phyloP scores from a whole-genome alignment of 2,113 vertebrate species.

The Pangasianodon gigas region DNA sequence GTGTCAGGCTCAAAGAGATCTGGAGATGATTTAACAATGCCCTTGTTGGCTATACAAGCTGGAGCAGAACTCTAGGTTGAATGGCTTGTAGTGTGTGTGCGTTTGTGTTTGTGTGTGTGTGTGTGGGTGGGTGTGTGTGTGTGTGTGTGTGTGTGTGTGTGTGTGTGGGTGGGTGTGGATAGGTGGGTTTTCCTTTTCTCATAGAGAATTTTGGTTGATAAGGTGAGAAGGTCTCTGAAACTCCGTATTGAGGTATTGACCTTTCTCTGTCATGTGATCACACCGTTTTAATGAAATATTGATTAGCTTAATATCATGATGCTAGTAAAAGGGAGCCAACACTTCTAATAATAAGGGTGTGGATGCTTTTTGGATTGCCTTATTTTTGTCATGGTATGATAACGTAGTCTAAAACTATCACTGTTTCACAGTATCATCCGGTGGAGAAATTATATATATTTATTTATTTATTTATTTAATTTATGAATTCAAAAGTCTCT shows the following conservation, averaged over 20 bases:
- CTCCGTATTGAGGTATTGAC: constrained; percentile 5
- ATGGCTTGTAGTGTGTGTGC: background rate
- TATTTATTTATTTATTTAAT: too few relatives aligned
- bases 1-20: background rate
- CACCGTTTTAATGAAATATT: constrained; percentile 30
- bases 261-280: constrained; percentile 19
- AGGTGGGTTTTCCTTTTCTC: background rate
- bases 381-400: too few relatives aligned
- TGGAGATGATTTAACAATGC: constrained; percentile 14
- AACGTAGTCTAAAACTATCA: background rate
- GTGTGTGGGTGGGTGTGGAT: background rate
- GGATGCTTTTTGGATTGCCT: background rate
- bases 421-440: background rate
- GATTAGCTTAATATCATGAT: background rate
- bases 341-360: background rate
- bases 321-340: background rate
- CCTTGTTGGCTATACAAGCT: constrained; percentile 4
- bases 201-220: background rate
- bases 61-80: background rate
- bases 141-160: constrained; percentile 4
- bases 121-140: constrained; percentile 1
- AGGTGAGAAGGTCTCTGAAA: background rate
- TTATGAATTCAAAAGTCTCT: background rate
- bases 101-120: constrained; percentile 6
- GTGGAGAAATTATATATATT: background rate